phyloP scores from a whole-genome alignment of 2,888 invertebrate genomes.

The Hypomecis atomaria region DNA sequence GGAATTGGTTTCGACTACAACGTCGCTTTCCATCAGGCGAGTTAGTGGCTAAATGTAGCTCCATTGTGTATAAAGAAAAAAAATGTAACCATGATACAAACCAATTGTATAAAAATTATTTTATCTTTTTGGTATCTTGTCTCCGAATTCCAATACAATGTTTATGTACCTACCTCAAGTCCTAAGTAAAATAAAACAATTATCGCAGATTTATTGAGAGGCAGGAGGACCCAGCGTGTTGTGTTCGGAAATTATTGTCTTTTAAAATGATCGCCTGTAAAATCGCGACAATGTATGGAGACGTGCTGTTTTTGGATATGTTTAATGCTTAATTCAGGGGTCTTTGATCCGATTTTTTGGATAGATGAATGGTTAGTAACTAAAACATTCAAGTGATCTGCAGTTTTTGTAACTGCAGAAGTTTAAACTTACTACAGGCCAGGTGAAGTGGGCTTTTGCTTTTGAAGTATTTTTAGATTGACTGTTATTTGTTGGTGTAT shows the following conservation, averaged over 20 bases:
- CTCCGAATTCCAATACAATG: constrained; percentile 17
- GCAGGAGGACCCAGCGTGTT: constrained; percentile 4
- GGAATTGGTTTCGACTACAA: no score
- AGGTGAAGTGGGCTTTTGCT: no score
- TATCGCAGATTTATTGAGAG: constrained; percentile 23
- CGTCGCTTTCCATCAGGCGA: no score
- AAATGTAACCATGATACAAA: no score
- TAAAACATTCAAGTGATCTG: no score
- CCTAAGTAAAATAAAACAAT: constrained; percentile 27
- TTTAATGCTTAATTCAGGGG: constrained; percentile 12
- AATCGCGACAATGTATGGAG: constrained; percentile 9
- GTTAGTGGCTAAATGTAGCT: no score
- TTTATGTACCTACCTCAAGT: constrained; percentile 23
- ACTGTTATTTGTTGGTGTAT: no score
- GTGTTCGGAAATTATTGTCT: constrained; percentile 20
- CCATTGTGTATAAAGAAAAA: no score
- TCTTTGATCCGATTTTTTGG: constrained; percentile 1
- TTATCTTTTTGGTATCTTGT: constrained; percentile 11
- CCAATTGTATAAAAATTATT: not conserved
- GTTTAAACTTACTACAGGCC: no score
- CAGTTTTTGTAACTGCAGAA: no score
- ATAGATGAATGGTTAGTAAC: not conserved
- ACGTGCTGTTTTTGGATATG: constrained; percentile 3
- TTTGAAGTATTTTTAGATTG: no score
- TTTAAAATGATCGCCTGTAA: constrained; percentile 14